A percentile compares a stretch with the other conserved stretches of the same genome.
phyloP scores from a whole-genome alignment of 2,797 vertebrate species.

The Halcyon badia region DNA sequence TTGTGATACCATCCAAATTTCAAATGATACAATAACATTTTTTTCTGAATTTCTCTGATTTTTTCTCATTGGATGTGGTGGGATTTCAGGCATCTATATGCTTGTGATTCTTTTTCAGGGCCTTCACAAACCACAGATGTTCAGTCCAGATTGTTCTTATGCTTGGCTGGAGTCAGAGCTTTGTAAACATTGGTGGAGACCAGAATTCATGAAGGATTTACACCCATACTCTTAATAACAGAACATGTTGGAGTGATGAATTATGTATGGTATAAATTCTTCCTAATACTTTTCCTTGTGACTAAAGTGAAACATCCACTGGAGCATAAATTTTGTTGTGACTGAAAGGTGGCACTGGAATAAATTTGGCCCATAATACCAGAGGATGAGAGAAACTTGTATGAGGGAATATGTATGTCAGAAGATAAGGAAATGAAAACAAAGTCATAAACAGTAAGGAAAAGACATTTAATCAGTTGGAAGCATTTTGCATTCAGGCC shows the following conservation, averaged over 20 bases:
- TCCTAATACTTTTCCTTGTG: background rate
- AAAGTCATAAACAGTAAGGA: background rate
- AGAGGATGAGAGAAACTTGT: constrained; percentile 2
- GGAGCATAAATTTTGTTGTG: background rate
- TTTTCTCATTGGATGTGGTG: background rate
- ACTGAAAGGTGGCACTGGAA: background rate
- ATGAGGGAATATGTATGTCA: background rate
- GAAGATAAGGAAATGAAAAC: constrained; percentile 51
- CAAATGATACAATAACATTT: fast-evolving
- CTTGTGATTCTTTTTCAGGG: background rate
- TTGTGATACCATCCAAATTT: fast-evolving
- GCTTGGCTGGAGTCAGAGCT: background rate
- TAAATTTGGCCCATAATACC: background rate
- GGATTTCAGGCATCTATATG: background rate
- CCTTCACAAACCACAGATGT: background rate
- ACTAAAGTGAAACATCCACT: background rate
- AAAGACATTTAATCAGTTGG: constrained; percentile 1
- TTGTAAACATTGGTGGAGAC: background rate
- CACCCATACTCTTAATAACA: background rate
- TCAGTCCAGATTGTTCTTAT: background rate
- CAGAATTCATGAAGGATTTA: background rate
- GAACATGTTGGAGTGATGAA: background rate
- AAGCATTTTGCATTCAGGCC: constrained; percentile 18
- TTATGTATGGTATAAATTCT: background rate
- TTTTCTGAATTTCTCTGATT: background rate